Evolutionary conservation across 2,797 vertebrate genomes (phyloP), one percentile per base, ranked within the genome.

Genomic region (Aeoliscus strigatus): DNA sequence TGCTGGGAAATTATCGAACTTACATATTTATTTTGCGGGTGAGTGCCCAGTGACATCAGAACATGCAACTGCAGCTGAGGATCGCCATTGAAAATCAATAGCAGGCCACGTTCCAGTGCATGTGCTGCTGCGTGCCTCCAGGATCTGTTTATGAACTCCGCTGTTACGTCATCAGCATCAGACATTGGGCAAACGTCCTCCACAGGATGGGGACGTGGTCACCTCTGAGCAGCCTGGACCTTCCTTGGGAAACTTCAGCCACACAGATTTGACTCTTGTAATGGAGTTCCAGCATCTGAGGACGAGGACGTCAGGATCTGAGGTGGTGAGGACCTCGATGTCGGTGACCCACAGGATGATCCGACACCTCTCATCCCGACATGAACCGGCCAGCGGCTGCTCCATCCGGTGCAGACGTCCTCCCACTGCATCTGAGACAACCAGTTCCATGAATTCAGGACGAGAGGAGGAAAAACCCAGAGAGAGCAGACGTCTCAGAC

Each of bases 11-110:
- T 43, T 45, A 66, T 29, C 46, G 60, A 71, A 27, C 30, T 23
- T 32, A 4, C 55, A 15, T 31, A 24, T 8, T 28, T 29, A 26
- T 52, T 35, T 26, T n/a, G 23, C 23, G 21, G 42, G 6, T 24
- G 53, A 36, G 39, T 38, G 45, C 34, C 36, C 9, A 16, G 26
- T 45, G 39, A 37, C 58, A 39, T 55, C 37, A 50, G 45, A 36
- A 8, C 43, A 36, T 28, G 29, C 4, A 12, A 37, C 39, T 36
- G 45, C 29, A 39, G 52, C 43, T 28, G 28, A 66, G 49, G 40
- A 58, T 62, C 28, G 6, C 2, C 31, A 77, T 69, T 60, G 79
- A 73, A 53, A 72, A 86, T 86, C 80, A 50, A 80, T 77, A 14
- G 10, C 28, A 11, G 36, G 43, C 45, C 60, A 62, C 60, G 42